Base-by-base conservation (phyloP, 2,888 invertebrate genomes). In the Napeogenes sylphis region DNA sequence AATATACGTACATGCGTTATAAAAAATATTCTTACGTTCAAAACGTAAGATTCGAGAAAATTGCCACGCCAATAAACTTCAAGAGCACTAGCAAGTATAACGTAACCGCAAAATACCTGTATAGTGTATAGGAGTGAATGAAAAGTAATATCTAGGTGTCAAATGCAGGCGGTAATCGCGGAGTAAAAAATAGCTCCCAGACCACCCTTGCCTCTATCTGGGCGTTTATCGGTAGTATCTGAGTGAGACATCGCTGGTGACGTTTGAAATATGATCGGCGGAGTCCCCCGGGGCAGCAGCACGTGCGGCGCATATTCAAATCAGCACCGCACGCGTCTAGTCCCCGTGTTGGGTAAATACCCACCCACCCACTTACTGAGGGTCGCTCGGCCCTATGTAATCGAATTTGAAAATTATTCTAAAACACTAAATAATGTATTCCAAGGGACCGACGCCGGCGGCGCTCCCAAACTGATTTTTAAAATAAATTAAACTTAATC, bases 361-460 rank as follows among this genome's bases (percentile, higher is more conserved):
- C 71, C 71, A 70, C 75, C 75, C 74, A 73, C 74, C 75, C 75
- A 75, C 90, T 90, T 87, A 87, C 89, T 80, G 82, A 88, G 87
- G 87, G 88, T 88, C 88, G 87, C 85, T 82, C 89, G 87, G 86
- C 83, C 89, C 90, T 90, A 90, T 90, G 90, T 90, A 90, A 90
- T 90, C 90, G 90, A 90, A 90, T 90, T 90, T 90, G 90, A 90
- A 90, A 90, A 90, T 90, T 90, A 90, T 90, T 90, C 90, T 90
- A 90, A 90, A 90, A 90, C 90, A 90, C 90, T 90, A 90, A 90
- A 90, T 90, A 90, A 90, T 90, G 90, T 90, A 90, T 90, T 87
- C 84, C 73, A 83, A 86, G 88, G 87, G 89, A 85, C 83, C 80
- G 75, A 73, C 78, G 87, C 89, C 87, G 79, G 87, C 87, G 83